These are phyloP conservation scores for Lagocephalus sceleratus DNA, from an alignment of 2,797 vertebrate species.

Conservation along the genomic window DNA sequence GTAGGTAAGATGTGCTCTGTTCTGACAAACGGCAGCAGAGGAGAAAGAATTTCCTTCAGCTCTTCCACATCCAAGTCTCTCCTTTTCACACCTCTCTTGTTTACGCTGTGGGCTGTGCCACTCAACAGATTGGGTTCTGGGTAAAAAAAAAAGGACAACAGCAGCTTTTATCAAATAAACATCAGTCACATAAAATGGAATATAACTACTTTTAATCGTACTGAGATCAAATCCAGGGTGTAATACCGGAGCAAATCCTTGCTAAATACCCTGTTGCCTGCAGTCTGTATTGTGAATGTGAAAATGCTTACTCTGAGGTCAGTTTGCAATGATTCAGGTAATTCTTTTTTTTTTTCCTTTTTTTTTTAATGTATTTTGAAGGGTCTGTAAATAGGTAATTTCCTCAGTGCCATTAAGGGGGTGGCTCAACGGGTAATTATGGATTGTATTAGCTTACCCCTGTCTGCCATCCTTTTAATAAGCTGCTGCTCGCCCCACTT, in stretches of 20 bases:
- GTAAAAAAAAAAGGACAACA: constrained; percentile 41
- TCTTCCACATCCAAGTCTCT: constrained; percentile 96
- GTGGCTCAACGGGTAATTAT: constrained; percentile 68
- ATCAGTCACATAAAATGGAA: constrained; percentile 14
- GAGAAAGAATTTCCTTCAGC: constrained; percentile 92
- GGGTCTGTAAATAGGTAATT: constrained; percentile 59
- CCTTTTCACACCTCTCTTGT: constrained; percentile 95
- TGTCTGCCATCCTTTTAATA: constrained; percentile 98
- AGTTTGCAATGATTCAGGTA: constrained; percentile 26
- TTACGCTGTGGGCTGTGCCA: constrained; percentile 97
- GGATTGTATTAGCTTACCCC: constrained; percentile 86
- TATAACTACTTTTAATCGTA: constrained; percentile 20
- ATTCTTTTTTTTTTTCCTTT: constrained; percentile 32
- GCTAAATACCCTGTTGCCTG: constrained; percentile 10
- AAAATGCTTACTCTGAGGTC: constrained; percentile 7
- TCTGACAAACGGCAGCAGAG: constrained; percentile 89
- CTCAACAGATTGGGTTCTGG: constrained; percentile 96
- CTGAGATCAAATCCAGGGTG: constrained; percentile 7
- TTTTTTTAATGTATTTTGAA: constrained; percentile 51
- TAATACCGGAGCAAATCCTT: constrained; percentile 15
- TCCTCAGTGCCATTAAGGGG: constrained; percentile 64
- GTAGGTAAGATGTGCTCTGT: constrained; percentile 95
- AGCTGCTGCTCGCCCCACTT: constrained; percentile 99
- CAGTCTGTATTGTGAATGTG: constrained; percentile 3
- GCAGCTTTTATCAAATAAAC: constrained; percentile 20